phyloP scores from a whole-genome alignment of 1,140 invertebrate species.

The Drosophila ercepeae region DNA sequence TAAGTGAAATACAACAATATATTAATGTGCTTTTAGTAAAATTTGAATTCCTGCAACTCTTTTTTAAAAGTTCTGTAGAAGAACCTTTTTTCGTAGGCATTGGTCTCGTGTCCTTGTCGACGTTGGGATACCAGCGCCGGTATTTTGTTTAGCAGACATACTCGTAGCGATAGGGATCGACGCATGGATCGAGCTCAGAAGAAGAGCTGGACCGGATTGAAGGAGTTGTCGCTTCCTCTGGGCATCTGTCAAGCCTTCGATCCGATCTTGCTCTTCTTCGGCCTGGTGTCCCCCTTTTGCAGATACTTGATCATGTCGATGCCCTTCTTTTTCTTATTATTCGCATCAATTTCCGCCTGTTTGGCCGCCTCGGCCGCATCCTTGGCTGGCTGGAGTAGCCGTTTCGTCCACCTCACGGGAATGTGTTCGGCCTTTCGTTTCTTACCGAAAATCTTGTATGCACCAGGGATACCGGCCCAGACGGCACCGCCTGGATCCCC shows the following conservation, averaged over 20 bases:
- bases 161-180: background rate
- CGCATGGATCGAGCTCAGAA: background rate
- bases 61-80: too few species aligned
- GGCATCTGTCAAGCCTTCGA: conserved; percentile 30
- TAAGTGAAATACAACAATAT: too few species aligned
- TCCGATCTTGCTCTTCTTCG: background rate
- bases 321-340: conserved; percentile 5
- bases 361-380: conserved; percentile 12
- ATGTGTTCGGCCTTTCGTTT: conserved; percentile 3
- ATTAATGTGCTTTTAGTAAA: too few species aligned
- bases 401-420: conserved; percentile 36
- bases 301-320: conserved; percentile 49
- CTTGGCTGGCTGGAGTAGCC: conserved; percentile 15
- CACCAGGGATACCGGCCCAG: background rate
- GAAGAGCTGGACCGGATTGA: background rate
- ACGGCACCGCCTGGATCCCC: background rate
- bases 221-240: conserved; percentile 23
- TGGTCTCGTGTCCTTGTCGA: too few species aligned
- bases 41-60: too few species aligned
- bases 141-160: too few species aligned
- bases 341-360: background rate
- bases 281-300: conserved; percentile 1
- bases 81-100: too few species aligned
- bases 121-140: too few species aligned
- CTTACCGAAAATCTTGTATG: background rate